Percentiles rank a stretch among this genome's conserved stretches.
phyloP scores from a whole-genome alignment of 35 echinoderm and acorn worm genomes.

The Apostichopus californicus region DNA sequence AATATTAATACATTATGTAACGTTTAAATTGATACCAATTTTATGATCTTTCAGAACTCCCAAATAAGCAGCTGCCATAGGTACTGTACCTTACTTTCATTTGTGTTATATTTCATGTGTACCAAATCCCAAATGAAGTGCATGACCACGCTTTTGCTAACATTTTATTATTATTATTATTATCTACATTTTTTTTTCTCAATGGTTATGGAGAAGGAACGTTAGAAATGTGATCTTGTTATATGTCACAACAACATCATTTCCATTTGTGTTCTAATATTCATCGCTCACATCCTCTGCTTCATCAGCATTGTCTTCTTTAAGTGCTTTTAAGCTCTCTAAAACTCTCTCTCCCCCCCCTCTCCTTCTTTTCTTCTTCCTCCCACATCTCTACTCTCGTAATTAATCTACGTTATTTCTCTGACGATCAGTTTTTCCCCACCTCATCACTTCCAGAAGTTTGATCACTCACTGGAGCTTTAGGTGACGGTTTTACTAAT shows the following conservation, averaged over 20 bases:
- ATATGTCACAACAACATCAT: slow-evolving; percentile 26
- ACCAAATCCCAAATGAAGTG: slow-evolving; percentile 44
- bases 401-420: not conserved
- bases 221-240: slow-evolving; percentile 29
- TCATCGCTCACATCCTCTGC: not conserved
- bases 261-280: slow-evolving; percentile 31
- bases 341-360: no score
- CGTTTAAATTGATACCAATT: slow-evolving; percentile 27
- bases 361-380: no score
- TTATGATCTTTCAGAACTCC: slow-evolving; percentile 45
- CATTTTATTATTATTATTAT: slow-evolving; percentile 21
- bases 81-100: slow-evolving; percentile 50
- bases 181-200: not conserved
- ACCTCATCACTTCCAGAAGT: not conserved
- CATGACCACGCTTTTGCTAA: slow-evolving; percentile 45
- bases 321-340: no score
- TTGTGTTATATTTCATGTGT: slow-evolving; percentile 52
- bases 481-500: not conserved
- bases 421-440: not conserved
- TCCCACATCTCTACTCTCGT: not conserved
- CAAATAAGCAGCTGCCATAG: slow-evolving; percentile 43
- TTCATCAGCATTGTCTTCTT: not conserved
- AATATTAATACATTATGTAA: no score
- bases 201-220: slow-evolving; percentile 26
- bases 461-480: not conserved